These are phyloP conservation scores for Globodera ellingtonae DNA, from an alignment of 1,140 invertebrate species.

Conservation along the genomic window DNA sequence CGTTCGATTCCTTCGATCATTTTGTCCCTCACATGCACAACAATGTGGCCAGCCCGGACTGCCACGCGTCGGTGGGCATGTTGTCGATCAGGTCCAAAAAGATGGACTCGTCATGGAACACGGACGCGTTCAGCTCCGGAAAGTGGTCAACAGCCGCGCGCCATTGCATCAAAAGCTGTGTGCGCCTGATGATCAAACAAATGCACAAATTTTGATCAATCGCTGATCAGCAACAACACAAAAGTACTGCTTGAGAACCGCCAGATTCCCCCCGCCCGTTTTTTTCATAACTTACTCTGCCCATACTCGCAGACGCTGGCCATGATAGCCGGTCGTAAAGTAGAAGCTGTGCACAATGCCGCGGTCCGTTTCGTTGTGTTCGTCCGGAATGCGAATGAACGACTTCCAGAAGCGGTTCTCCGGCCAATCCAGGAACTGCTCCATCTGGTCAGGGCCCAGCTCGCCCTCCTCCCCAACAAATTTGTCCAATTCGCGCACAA, in stretches of 20 bases:
- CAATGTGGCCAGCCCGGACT: slow-evolving; percentile 61
- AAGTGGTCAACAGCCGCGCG: slow-evolving; percentile 56
- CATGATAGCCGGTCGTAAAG: slow-evolving; percentile 64
- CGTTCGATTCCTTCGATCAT: not conserved
- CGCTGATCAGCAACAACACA: slow-evolving; percentile 56
- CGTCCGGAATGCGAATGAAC: slow-evolving; percentile 45
- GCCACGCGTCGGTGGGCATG: slow-evolving; percentile 66
- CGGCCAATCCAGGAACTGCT: slow-evolving; percentile 60
- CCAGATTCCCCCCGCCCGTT: not conserved
- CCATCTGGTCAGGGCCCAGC: not conserved
- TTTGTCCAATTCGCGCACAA: slow-evolving; percentile 58
- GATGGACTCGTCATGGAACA: slow-evolving; percentile 60
- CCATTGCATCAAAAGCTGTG: slow-evolving; percentile 54
- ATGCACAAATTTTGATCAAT: too few relatives aligned
- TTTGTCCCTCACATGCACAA: slow-evolving; percentile 55
- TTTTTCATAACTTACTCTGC: slow-evolving; percentile 25
- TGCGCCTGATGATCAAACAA: slow-evolving; percentile 20
- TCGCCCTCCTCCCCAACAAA: slow-evolving; percentile 39
- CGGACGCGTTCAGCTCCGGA: slow-evolving; percentile 55
- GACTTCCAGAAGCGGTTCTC: slow-evolving; percentile 61
- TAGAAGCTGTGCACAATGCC: slow-evolving; percentile 59
- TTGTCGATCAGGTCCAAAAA: slow-evolving; percentile 67
- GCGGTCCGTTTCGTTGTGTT: slow-evolving; percentile 31
- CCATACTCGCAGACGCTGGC: slow-evolving; percentile 57
- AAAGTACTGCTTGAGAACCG: slow-evolving; percentile 57